These are phyloP conservation scores for Bombus difficillimus DNA, from an alignment of 1,140 invertebrate species.

Conservation along the genomic window DNA sequence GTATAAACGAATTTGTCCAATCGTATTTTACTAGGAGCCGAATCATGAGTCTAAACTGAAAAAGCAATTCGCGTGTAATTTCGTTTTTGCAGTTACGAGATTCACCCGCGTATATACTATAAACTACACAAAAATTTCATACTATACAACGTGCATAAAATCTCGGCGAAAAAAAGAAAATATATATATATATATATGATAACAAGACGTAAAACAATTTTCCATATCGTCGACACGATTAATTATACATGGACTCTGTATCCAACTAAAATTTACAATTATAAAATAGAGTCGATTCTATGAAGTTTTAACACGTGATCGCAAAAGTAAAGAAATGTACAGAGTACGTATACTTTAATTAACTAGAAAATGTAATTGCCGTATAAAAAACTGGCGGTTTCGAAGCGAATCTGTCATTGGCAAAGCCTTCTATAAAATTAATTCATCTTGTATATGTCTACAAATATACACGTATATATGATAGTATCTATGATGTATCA, in stretches of 20 bases:
- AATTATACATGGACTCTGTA: constrained; percentile 6
- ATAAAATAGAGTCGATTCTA: constrained; percentile 1
- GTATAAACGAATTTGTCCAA: constrained; percentile 6
- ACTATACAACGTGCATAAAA: constrained; percentile 52
- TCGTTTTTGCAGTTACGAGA: neutral
- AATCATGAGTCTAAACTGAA: neutral
- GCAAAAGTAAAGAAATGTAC: constrained; percentile 4
- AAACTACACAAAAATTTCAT: constrained; percentile 43
- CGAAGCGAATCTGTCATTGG: constrained; percentile 45
- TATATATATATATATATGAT: constrained; percentile 32
- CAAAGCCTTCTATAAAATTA: constrained; percentile 50
- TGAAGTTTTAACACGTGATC: neutral
- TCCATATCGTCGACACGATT: constrained; percentile 31
- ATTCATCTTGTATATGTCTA: constrained; percentile 23
- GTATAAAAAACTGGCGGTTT: constrained; percentile 4
- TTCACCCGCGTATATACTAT: neutral
- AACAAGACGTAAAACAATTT: constrained; percentile 49
- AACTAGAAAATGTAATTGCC: neutral
- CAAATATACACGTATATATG: constrained; percentile 41
- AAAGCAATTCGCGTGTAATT: neutral
- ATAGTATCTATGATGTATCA: constrained; percentile 14
- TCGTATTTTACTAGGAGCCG: neutral
- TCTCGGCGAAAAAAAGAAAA: constrained; percentile 36
- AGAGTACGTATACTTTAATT: neutral
- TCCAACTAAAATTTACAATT: constrained; percentile 21